A percentile compares a stretch with the other conserved stretches of the same genome.
Conservation (phyloP, 2,888 invertebrate species). For the Baccha elongata region DNA sequence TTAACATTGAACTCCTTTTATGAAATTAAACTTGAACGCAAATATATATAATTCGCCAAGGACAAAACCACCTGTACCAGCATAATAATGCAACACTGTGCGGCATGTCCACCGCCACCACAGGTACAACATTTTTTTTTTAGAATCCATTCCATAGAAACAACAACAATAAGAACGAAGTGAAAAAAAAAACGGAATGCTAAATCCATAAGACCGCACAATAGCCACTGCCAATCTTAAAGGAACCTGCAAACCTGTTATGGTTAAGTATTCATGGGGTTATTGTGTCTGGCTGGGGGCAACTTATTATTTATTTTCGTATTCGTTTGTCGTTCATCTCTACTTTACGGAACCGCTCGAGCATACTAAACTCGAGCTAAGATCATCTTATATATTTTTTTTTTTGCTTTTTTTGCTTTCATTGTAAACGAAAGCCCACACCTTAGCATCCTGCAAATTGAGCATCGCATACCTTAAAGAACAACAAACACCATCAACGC, state of each 20-base stretch:
- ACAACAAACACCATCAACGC: conserved; percentile 28
- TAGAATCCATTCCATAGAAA: conserved; percentile 47
- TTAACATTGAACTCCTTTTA: conserved; percentile 62
- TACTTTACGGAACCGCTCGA: conserved; percentile 32
- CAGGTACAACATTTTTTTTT: conserved; percentile 58
- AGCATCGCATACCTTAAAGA: conserved; percentile 49
- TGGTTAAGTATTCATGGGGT: conserved; percentile 71
- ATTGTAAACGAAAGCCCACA: conserved; percentile 56
- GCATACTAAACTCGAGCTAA: conserved; percentile 33
- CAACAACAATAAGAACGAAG: conserved; percentile 12
- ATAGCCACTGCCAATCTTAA: conserved; percentile 54
- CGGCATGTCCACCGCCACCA: conserved; percentile 70
- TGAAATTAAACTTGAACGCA: conserved; percentile 66
- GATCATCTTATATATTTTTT: conserved; percentile 28
- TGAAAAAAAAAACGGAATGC: conserved; percentile 52
- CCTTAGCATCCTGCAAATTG: conserved; percentile 71
- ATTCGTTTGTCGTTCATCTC: conserved; percentile 73
- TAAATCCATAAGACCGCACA: conserved; percentile 48
- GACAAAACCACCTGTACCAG: conserved; percentile 82
- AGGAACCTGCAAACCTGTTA: conserved; percentile 72
- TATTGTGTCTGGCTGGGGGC: conserved; percentile 74
- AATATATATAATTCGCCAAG: conserved; percentile 76
- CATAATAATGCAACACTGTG: conserved; percentile 78
- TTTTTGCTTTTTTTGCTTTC: neutral
- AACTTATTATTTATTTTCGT: conserved; percentile 74